Evolutionary conservation across 1,140 invertebrate genomes (phyloP), one percentile per base, ranked within the genome.

Genomic region (Micrasema minimum): DNA sequence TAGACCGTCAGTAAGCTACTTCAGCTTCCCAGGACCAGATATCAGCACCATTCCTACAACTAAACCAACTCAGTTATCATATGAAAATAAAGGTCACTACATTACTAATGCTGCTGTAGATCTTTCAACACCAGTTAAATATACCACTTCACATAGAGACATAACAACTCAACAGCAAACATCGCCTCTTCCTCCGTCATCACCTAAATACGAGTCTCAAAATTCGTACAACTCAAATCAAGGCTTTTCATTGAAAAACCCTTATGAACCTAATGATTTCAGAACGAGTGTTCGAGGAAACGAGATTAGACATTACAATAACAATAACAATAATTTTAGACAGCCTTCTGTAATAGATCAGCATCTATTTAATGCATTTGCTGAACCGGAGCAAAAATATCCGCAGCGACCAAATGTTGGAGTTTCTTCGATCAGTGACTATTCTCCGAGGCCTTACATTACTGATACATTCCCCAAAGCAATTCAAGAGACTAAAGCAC

Each of bases 181-280:
- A 10, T 70, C 72, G 11, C 46, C 72, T 11, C 23, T 66, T 78
- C 82, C 7, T 82, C 79, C 6, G 79, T 79, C 61, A 74, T 79
- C 1, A 80, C n/a, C n/a, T n/a, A 80, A 70, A 64, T 84, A 55
- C 37, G 80, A 83, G 76, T 81, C 82, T 5, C 82, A 85, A 26
- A 84, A 85, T 75, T 81, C 82, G 4, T 84, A 81, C 65, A 81
- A 80, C 2, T 83, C 84, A 51, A 85, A 85, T 74, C 81, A 84
- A 75, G 82, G 80, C 6, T 83, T 84, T 75, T 79, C 81, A 71
- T 80, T 82, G 55, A 84, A 79, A 65, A 82, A 80, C 55, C 81
- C 82, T 22, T 76, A 82, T 55, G 82, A 84, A 57, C 81, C 53
- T 3, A 16, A 12, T 10, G 66, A 66, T 37, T 46, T 75, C 18